Conservation (phyloP, 2,113 vertebrate genomes). For the Etheostoma cragini region DNA sequence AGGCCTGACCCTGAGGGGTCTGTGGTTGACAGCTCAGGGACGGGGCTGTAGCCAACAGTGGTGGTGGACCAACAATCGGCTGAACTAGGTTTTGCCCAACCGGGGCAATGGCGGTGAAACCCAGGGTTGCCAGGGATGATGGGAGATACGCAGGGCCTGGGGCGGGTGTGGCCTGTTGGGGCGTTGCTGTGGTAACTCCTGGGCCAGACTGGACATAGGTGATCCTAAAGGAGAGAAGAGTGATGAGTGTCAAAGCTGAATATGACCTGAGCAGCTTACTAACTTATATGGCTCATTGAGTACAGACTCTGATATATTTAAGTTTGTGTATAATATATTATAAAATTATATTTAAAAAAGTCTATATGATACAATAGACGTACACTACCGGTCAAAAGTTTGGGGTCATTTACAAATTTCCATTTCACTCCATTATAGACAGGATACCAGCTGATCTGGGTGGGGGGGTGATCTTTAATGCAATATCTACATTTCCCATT, state of each 20-base stretch:
- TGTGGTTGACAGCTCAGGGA: constrained; percentile 83
- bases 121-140: constrained; percentile 82
- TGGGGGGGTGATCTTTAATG: too few relatives aligned
- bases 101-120: constrained; percentile 89
- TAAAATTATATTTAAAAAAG: background rate
- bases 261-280: background rate
- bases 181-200: constrained; percentile 75
- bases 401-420: too few relatives aligned
- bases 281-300: background rate
- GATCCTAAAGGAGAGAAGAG: constrained; percentile 81
- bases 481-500: too few relatives aligned
- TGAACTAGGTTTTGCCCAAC: constrained; percentile 87
- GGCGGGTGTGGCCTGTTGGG: constrained; percentile 79
- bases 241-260: background rate
- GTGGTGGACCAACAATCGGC: constrained; percentile 86
- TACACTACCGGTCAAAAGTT: too few relatives aligned
- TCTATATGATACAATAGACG: background rate
- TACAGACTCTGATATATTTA: background rate
- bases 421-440: too few relatives aligned
- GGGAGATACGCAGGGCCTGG: constrained; percentile 78
- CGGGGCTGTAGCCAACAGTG: constrained; percentile 84
- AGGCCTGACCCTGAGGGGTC: constrained; percentile 63
- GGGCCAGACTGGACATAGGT: constrained; percentile 90
- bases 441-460: too few relatives aligned
- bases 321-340: too few relatives aligned